These are phyloP conservation scores for rat (Rattus norvegicus) DNA, from an alignment of 2,113 vertebrate species.

Conservation along the genomic window DNA sequence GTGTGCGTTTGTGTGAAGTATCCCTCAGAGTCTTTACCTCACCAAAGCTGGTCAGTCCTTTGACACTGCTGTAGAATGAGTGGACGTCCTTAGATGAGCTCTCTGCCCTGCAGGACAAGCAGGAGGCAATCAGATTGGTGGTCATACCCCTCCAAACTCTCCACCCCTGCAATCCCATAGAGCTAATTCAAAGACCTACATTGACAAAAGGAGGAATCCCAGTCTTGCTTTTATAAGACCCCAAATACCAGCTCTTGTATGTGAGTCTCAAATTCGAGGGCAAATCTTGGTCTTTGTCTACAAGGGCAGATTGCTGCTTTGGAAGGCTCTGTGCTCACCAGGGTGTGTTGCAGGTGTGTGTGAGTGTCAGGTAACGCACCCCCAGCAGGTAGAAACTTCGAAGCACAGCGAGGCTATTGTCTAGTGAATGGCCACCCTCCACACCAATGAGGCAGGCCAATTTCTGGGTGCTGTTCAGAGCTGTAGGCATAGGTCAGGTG, in stretches of 20 bases:
- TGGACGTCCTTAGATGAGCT: slow-evolving; percentile 87
- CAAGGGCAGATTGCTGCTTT: not conserved
- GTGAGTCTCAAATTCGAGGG: not conserved
- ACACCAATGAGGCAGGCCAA: slow-evolving; percentile 94
- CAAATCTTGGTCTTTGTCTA: not conserved
- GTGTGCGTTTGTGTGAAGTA: not conserved
- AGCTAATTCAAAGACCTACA: not conserved
- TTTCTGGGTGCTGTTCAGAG: slow-evolving; percentile 84
- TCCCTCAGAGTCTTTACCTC: slow-evolving; percentile 87
- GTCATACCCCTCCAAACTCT: not conserved
- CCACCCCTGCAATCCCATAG: not conserved
- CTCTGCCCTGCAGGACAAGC: slow-evolving; percentile 89
- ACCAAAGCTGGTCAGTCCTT: slow-evolving; percentile 91
- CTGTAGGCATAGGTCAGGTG: slow-evolving; percentile 80
- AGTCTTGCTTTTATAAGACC: not conserved
- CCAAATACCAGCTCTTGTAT: not conserved
- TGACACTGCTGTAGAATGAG: slow-evolving; percentile 84
- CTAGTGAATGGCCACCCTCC: slow-evolving; percentile 95
- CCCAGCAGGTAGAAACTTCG: slow-evolving; percentile 94
- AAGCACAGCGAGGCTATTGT: slow-evolving; percentile 92
- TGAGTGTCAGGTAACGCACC: slow-evolving; percentile 93
- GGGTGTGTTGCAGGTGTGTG: slow-evolving; percentile 95
- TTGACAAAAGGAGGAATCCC: not conserved
- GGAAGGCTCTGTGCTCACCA: slow-evolving; percentile 88
- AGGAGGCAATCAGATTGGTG: slow-evolving; percentile 17